These are phyloP conservation scores for Argyrosomus regius DNA, from an alignment of 2,797 vertebrate genomes.

Conservation along the genomic window DNA sequence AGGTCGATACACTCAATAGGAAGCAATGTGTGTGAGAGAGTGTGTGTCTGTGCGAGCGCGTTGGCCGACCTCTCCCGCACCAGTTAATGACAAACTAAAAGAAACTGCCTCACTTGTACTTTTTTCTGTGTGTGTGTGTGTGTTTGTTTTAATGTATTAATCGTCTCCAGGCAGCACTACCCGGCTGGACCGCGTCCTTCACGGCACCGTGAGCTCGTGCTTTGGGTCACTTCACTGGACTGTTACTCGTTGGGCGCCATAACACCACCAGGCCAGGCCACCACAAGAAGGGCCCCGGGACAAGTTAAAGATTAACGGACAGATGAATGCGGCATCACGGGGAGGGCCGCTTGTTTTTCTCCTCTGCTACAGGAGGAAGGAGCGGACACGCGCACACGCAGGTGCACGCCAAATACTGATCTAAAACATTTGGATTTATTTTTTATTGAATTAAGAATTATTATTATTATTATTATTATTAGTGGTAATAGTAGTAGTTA, in stretches of 20 bases:
- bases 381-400: not conserved
- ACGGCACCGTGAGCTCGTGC: constrained; percentile 60
- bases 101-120: constrained; percentile 38
- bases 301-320: constrained; percentile 72
- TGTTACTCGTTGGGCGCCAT: constrained; percentile 45
- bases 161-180: constrained; percentile 46
- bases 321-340: constrained; percentile 42
- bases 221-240: constrained; percentile 64
- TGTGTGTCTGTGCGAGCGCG: not conserved
- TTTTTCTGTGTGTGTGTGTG: not conserved
- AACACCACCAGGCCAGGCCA: constrained; percentile 3
- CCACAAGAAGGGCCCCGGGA: constrained; percentile 22
- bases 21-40: not conserved
- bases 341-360: constrained; percentile 28
- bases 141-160: constrained; percentile 43
- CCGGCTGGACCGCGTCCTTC: constrained; percentile 62
- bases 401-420: not conserved
- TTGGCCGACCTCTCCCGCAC: constrained; percentile 24
- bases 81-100: constrained; percentile 72
- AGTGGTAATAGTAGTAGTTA: no score
- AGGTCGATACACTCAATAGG: not conserved
- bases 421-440: no score
- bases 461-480: no score
- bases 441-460: no score
- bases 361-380: not conserved